A percentile compares a stretch with the other conserved stretches of the same genome.
These are phyloP conservation scores for Phoebastria nigripes DNA, from an alignment of 2,797 vertebrate species.

Conservation along the genomic window DNA sequence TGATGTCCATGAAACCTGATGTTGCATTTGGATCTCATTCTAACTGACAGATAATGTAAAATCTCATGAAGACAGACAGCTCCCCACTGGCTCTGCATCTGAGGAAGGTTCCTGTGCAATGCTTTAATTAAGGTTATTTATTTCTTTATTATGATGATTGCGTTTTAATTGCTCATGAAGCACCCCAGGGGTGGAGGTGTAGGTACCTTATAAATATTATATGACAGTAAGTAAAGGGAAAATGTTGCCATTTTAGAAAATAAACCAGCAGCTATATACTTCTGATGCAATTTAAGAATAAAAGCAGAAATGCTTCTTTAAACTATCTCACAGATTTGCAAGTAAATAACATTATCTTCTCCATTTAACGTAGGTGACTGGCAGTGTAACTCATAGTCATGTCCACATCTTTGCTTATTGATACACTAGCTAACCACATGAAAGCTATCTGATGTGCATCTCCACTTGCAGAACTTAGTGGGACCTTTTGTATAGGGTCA, in stretches of 20 bases:
- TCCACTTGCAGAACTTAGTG: not conserved
- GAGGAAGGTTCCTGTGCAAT: conserved; percentile 48
- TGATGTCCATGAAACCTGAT: not conserved
- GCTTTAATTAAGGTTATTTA: conserved; percentile 74
- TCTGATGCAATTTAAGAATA: not conserved
- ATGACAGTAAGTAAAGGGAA: not conserved
- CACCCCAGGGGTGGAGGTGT: conserved; percentile 30
- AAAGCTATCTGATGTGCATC: not conserved
- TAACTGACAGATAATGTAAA: conserved; percentile 58
- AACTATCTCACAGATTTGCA: not conserved
- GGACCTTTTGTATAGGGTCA: not conserved
- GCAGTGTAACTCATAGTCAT: not conserved
- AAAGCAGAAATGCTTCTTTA: not conserved
- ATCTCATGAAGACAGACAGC: conserved; percentile 52
- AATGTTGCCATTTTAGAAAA: not conserved
- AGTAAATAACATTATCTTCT: not conserved
- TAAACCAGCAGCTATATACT: not conserved
- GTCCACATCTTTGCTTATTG: not conserved
- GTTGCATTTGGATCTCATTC: not conserved
- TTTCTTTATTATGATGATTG: conserved; percentile 69
- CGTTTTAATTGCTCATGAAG: conserved; percentile 60
- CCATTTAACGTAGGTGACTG: not conserved
- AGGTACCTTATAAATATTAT: conserved; percentile 42
- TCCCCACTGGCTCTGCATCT: conserved; percentile 43
- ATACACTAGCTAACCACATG: not conserved